Percentiles rank a stretch among this genome's conserved stretches.
These are phyloP conservation scores for Diarsia mendica DNA, from an alignment of 2,888 invertebrate genomes.

Conservation along the genomic window DNA sequence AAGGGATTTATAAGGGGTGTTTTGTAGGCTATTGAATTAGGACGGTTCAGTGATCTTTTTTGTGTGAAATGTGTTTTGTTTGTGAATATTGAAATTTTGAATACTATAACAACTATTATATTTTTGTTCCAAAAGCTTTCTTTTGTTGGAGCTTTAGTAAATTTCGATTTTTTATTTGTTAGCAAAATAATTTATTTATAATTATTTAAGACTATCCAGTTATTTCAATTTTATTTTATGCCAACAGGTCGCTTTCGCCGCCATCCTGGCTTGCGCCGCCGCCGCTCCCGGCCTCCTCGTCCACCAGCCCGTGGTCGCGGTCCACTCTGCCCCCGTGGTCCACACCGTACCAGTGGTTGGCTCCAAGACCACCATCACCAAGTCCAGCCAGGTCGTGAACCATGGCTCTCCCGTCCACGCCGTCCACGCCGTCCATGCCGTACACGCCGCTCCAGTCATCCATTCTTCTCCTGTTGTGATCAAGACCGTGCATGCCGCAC, in stretches of 20 bases:
- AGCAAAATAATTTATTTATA: neutral
- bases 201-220: neutral
- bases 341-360: slow-evolving; percentile 81
- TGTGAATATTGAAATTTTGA: neutral
- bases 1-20: slow-evolving; percentile 2
- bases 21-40: neutral
- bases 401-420: slow-evolving; percentile 79
- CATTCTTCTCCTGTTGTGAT: slow-evolving; percentile 75
- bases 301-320: slow-evolving; percentile 82
- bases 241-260: slow-evolving; percentile 86
- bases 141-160: neutral
- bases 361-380: slow-evolving; percentile 85
- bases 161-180: neutral
- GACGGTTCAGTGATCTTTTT: neutral
- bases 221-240: slow-evolving; percentile 11
- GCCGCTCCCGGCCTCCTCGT: slow-evolving; percentile 85
- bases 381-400: slow-evolving; percentile 87
- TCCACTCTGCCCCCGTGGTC: slow-evolving; percentile 77
- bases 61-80: neutral
- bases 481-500: slow-evolving; percentile 75
- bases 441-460: slow-evolving; percentile 71
- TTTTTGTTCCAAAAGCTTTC: neutral
- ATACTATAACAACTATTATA: neutral
- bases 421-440: slow-evolving; percentile 75
- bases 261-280: slow-evolving; percentile 87